Conservation (phyloP, 1,140 invertebrate species). For the Amphibalanus amphitrite region DNA sequence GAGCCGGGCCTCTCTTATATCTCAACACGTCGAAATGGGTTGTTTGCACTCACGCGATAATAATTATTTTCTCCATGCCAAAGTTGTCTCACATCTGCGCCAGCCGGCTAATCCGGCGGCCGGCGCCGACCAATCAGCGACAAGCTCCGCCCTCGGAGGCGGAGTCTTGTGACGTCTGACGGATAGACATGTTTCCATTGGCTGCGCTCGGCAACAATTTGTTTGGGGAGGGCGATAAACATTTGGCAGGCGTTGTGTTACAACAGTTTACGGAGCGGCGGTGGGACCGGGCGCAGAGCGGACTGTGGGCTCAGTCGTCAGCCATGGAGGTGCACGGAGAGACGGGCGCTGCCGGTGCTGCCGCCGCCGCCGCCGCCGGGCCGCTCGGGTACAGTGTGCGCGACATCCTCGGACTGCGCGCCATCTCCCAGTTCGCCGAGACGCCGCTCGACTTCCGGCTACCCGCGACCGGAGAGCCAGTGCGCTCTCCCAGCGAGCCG, state of each 20-base stretch:
- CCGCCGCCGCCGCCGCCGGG: conserved; percentile 10
- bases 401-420: not conserved
- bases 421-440: not conserved
- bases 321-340: not conserved
- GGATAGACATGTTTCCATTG: not conserved
- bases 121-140: not conserved
- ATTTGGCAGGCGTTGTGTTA: not conserved
- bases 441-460: not conserved
- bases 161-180: not conserved
- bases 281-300: conserved; percentile 11
- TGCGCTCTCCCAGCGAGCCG: not conserved
- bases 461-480: not conserved
- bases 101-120: not conserved
- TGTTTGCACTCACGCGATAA: not conserved
- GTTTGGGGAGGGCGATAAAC: conserved; percentile 1
- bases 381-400: not conserved
- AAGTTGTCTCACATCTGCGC: conserved; percentile 1
- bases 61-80: conserved; percentile 1
- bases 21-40: conserved; percentile 1
- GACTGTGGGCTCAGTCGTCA: conserved; percentile 6
- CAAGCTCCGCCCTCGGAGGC: not conserved
- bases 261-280: conserved; percentile 1
- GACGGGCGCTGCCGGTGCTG: conserved; percentile 11
- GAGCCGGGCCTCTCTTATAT: not conserved
- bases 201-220: not conserved